Conservation (phyloP, 2,113 vertebrate genomes). For the Tachycineta bicolor region DNA sequence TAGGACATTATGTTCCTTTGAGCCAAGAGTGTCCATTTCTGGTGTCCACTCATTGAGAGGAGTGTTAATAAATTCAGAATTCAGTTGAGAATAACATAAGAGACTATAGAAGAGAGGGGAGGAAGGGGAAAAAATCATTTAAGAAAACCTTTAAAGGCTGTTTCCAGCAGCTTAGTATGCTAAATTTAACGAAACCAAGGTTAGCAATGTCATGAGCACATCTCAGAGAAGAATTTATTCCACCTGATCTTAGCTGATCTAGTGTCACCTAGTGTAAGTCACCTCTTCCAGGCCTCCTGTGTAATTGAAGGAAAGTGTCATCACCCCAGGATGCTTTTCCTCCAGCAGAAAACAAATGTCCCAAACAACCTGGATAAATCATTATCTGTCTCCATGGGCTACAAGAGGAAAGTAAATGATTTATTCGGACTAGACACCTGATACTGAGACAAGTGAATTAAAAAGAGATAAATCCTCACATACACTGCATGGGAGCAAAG, state of each 20-base stretch:
- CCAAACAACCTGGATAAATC: neutral
- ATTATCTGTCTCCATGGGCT: neutral
- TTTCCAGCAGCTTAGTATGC: neutral
- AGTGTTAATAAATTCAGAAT: neutral
- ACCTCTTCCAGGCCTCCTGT: neutral
- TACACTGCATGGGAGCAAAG: neutral
- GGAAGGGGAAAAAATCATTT: neutral
- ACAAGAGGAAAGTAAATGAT: neutral
- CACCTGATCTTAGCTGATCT: neutral
- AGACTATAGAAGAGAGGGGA: neutral
- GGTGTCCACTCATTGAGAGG: neutral
- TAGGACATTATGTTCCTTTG: neutral
- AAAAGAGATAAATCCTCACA: neutral
- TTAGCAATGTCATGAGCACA: neutral
- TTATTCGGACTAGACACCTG: neutral
- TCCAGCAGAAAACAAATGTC: neutral
- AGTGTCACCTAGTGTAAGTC: neutral
- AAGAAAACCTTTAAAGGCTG: neutral
- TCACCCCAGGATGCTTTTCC: neutral
- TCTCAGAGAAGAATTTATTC: neutral
- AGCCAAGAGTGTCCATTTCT: neutral
- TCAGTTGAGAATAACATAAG: neutral
- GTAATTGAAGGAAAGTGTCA: neutral
- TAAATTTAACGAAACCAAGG: neutral
- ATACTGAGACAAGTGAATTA: conserved; percentile 28